phyloP scores from a whole-genome alignment of 1,140 invertebrate species.

The Oppia nitens region DNA sequence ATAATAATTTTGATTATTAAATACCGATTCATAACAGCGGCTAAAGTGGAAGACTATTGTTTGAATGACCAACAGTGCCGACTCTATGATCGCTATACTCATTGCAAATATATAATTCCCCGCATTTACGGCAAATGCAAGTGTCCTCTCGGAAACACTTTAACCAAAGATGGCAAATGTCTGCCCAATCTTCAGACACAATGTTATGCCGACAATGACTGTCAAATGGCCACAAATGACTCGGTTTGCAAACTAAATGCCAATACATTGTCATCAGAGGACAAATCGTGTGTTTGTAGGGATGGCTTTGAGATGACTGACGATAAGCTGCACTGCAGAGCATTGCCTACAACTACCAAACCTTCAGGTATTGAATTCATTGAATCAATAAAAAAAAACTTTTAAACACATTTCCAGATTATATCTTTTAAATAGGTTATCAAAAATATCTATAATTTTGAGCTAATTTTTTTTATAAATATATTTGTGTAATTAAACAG shows the following conservation, averaged over 20 bases:
- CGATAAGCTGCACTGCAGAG: conserved; percentile 18
- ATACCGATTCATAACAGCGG: conserved; percentile 40
- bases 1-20: background rate
- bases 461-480: no score
- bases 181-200: conserved; percentile 18
- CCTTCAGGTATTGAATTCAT: background rate
- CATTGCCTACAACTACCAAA: conserved; percentile 4
- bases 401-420: no score
- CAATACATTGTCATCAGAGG: conserved; percentile 9
- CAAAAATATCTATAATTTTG: no score
- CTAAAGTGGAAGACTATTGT: conserved; percentile 67
- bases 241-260: conserved; percentile 20
- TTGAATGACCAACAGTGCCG: conserved; percentile 72
- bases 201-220: conserved; percentile 17
- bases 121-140: conserved; percentile 70
- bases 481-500: background rate
- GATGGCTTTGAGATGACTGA: conserved; percentile 20
- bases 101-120: conserved; percentile 71
- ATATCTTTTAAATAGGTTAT: background rate
- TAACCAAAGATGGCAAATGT: conserved; percentile 20
- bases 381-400: no score
- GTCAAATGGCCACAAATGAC: conserved; percentile 17
- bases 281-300: conserved; percentile 23
- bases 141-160: conserved; percentile 33
- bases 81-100: conserved; percentile 56